Base-by-base conservation (phyloP, 1,140 invertebrate genomes). In the Protaetia brevitarsis region DNA sequence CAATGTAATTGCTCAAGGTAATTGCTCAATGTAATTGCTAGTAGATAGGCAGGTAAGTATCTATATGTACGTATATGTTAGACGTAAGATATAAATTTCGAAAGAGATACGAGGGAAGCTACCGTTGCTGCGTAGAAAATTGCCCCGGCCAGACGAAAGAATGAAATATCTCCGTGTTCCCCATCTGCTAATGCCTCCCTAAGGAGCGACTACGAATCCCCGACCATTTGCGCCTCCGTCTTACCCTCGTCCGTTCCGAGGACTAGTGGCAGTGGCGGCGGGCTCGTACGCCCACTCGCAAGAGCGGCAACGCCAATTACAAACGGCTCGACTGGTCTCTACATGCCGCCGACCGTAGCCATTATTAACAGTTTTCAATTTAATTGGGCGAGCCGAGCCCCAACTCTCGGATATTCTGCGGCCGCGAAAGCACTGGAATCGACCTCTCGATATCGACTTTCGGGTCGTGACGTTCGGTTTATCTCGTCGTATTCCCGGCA, bases 301-400 rank as follows among this genome's bases (percentile, higher is more conserved):
- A 8, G 19, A 19, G 5, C 13, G 16, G 19, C 19, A 51, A 23
- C 5, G 11, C 41, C 41, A 51, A 51, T 51, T 51, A 51, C 26
- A 23, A 23, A 6, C 19, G 19, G 19, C 16, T 51, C n/a, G 41
- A 23, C 6, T 23, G 41, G 41, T 19, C 41, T 51, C 26, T 19
- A n/a, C n/a, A n/a, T n/a, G n/a, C 41, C 41, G 41, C 41, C 19
- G 19, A 51, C 41, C 41, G 16, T 1, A 51, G 13, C 26, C 41
- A 19, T 51, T 51, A 51, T 51, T 51, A 13, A 51, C 41, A 51
- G 41, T 51, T 51, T 23, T 51, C 41, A 51, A 51, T 51, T 23
- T 51, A 51, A 51, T 51, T 51, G 41, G 41, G 26, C 19, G 26
- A 16, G 41, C 19, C 41, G 41, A 51, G 26, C 19, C 26, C 16